A percentile compares a stretch with the other conserved stretches of the same genome.
phyloP scores from a whole-genome alignment of 37 sponge, comb jelly and placozoan species.

The Amphimedon queenslandica region DNA sequence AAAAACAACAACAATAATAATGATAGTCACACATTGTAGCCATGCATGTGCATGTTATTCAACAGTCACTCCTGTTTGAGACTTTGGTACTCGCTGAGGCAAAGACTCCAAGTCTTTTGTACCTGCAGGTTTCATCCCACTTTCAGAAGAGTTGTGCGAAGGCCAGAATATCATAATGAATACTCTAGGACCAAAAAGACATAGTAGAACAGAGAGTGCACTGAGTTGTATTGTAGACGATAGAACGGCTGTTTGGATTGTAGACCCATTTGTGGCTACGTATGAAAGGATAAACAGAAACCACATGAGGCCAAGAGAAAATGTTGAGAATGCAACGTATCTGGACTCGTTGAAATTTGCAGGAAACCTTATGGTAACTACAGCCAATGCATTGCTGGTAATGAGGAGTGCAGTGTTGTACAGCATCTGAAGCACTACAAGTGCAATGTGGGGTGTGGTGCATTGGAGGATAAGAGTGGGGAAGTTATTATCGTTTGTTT shows the following conservation, averaged over 20 bases:
- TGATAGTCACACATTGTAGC: too few species aligned
- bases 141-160: too few species aligned
- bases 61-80: too few species aligned
- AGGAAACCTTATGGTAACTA: conserved; percentile 40
- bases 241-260: conserved; percentile 17
- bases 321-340: conserved; percentile 36
- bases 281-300: conserved; percentile 33
- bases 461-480: conserved; percentile 32
- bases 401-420: conserved; percentile 35
- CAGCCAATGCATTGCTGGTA: conserved; percentile 24
- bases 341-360: conserved; percentile 52
- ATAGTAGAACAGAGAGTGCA: conserved; percentile 24
- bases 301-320: conserved; percentile 49
- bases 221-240: conserved; percentile 21
- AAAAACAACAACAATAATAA: too few species aligned
- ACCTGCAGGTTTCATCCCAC: too few species aligned
- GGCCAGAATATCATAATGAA: conserved; percentile 23
- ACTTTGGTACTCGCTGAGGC: too few species aligned
- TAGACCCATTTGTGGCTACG: conserved; percentile 18
- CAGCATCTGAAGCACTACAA: conserved; percentile 10
- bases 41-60: too few species aligned
- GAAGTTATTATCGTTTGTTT: not conserved
- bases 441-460: not conserved
- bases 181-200: conserved; percentile 34
- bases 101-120: too few species aligned